Conservation (phyloP, 2,797 vertebrate genomes). For the Sebastolobus alascanus region DNA sequence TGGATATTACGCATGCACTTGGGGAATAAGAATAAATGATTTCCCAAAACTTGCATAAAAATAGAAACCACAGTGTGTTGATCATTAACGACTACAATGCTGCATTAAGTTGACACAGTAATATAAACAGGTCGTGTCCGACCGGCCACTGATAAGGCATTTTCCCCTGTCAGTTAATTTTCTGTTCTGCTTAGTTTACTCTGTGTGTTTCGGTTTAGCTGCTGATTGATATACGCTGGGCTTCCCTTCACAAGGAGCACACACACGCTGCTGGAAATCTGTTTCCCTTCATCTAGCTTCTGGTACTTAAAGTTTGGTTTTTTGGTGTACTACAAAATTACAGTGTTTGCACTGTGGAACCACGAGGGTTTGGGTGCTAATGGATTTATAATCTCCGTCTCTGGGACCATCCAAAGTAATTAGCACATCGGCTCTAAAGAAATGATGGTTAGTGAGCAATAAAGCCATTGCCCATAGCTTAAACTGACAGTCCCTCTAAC, state of each 20-base stretch:
- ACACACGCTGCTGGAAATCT: slow-evolving; percentile 53
- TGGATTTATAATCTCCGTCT: slow-evolving; percentile 94
- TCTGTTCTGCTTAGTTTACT: slow-evolving; percentile 49
- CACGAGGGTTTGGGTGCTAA: slow-evolving; percentile 88
- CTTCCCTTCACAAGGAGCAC: slow-evolving; percentile 37
- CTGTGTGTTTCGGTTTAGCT: slow-evolving; percentile 53
- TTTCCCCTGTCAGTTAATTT: slow-evolving; percentile 45
- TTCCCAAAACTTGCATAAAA: slow-evolving; percentile 37
- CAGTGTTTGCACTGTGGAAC: slow-evolving; percentile 80
- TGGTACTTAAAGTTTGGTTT: slow-evolving; percentile 69
- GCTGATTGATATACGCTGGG: slow-evolving; percentile 59
- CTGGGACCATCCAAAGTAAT: slow-evolving; percentile 92
- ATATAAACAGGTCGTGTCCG: slow-evolving; percentile 29
- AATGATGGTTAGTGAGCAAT: slow-evolving; percentile 97
- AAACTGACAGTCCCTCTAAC: slow-evolving; percentile 91
- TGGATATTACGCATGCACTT: slow-evolving; percentile 38
- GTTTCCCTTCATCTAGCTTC: slow-evolving; percentile 65
- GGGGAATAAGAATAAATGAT: slow-evolving; percentile 35
- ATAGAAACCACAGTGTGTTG: slow-evolving; percentile 25
- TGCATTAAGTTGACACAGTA: slow-evolving; percentile 21
- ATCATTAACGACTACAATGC: slow-evolving; percentile 27
- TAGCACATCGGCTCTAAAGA: slow-evolving; percentile 95
- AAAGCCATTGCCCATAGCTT: slow-evolving; percentile 94
- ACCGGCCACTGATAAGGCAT: slow-evolving; percentile 35
- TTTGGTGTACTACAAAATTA: slow-evolving; percentile 73